Base-by-base conservation (phyloP, 2,797 vertebrate genomes). In the Sus cebifrons region DNA sequence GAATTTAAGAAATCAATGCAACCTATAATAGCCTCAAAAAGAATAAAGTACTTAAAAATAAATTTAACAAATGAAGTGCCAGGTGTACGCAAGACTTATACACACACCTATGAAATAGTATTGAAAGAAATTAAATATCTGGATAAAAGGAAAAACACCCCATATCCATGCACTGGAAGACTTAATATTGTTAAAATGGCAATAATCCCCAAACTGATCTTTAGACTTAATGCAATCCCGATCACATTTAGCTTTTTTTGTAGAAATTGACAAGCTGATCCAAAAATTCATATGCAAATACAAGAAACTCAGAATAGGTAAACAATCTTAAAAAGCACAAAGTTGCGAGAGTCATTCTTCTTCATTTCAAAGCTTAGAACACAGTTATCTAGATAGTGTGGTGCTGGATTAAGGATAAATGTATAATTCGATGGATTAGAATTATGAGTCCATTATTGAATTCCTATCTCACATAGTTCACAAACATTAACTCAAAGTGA, bases 271-370 rank as follows among this genome's bases (percentile, higher is more conserved):
- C 27, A 86, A 67, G 11, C 10, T 82, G 12, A 71, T 78, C 60
- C 25, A 92, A 87, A 96, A 95, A 85, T 87, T 65, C 10, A 60
- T n/a, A 87, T 60, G 40, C 18, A 95, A 88, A 93, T 91, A 4
- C 1, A 89, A 92, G 36, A 83, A 36, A 78, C 36, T 5, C 27
- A 36, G 85, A 92, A 82, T 78, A 85, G 4, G 58, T 21, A 83
- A 23, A 67, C 27, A 83, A 23, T 54, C 25, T 79, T 93, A 60
- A 92, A 92, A 89, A 75, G 20, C 85, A 77, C 13, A 62, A 62
- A 73, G 7, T 81, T 73, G 32, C 15, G 91, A 88, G 20, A 78
- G 27, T 83, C 29, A 58, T 17, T 70, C 27, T 54, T 83, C 44
- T 20, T n/a, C 16, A 87, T 49, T 75, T 84, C 52, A n/a, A 93